Percentiles rank a stretch among this genome's conserved stretches.
Evolutionary conservation across 2,797 vertebrate species (phyloP).

Genomic region (Scolopax rusticola): DNA sequence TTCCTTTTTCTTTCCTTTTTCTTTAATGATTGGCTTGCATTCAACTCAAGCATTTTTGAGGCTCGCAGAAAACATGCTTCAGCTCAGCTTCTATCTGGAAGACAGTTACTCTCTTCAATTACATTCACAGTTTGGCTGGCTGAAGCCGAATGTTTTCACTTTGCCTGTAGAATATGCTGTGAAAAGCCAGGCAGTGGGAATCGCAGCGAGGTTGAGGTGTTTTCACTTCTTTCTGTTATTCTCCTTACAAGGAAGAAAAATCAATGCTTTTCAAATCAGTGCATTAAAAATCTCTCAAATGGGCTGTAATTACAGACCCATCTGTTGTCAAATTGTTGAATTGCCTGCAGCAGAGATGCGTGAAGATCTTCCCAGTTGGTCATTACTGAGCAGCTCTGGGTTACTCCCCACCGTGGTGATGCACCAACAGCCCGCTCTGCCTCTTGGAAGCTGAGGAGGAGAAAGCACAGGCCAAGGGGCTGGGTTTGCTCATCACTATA

Average conservation of each 20-base stretch:
- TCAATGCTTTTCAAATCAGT: conserved; percentile 15
- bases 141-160: background rate
- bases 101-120: background rate
- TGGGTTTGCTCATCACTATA: background rate
- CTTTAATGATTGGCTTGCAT: background rate
- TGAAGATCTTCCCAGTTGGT: background rate
- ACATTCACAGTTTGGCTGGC: background rate
- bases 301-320: conserved; percentile 34
- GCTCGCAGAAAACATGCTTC: background rate
- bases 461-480: background rate
- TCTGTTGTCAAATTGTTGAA: conserved; percentile 12
- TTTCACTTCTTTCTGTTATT: background rate
- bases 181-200: background rate
- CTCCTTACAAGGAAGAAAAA: background rate
- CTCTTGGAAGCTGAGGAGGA: background rate
- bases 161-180: background rate
- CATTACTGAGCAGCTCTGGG: background rate
- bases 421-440: background rate
- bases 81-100: background rate
- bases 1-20: background rate
- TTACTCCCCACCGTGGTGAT: background rate
- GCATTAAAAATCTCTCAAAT: background rate
- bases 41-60: background rate
- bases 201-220: background rate
- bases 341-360: background rate